Evolutionary conservation across 2,888 invertebrate species (phyloP).

Genomic region (Alitta virens): DNA sequence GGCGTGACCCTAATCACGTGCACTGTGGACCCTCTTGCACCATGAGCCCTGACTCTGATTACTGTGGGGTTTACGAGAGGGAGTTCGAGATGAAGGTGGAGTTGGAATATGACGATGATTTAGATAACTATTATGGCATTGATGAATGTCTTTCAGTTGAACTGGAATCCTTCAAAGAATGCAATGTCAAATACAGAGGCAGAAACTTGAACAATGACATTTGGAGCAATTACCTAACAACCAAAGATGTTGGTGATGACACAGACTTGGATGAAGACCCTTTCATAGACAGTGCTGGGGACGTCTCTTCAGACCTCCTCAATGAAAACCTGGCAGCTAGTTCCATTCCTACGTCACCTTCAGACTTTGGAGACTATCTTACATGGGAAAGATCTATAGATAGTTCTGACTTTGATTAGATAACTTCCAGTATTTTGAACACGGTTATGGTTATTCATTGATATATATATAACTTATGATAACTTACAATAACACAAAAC

Average conservation of each 20-base stretch:
- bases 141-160: conserved; percentile 1
- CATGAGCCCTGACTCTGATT: conserved; percentile 15
- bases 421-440: too few relatives aligned
- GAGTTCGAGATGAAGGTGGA: conserved; percentile 11
- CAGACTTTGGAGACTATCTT: neutral
- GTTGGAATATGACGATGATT: conserved; percentile 6
- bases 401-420: neutral
- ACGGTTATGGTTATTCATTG: too few relatives aligned
- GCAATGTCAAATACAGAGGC: conserved; percentile 2
- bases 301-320: conserved; percentile 6
- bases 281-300: neutral
- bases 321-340: neutral
- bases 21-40: conserved; percentile 4
- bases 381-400: neutral
- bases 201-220: conserved; percentile 1
- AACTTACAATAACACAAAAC: too few relatives aligned
- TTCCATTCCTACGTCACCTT: too few relatives aligned
- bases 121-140: neutral
- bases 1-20: neutral
- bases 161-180: conserved; percentile 2
- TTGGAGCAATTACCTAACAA: conserved; percentile 5
- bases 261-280: neutral
- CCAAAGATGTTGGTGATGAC: neutral
- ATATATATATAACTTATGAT: too few relatives aligned
- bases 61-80: conserved; percentile 13